Evolutionary conservation across 2,113 vertebrate species (phyloP).

Genomic region (Menura novaehollandiae): DNA sequence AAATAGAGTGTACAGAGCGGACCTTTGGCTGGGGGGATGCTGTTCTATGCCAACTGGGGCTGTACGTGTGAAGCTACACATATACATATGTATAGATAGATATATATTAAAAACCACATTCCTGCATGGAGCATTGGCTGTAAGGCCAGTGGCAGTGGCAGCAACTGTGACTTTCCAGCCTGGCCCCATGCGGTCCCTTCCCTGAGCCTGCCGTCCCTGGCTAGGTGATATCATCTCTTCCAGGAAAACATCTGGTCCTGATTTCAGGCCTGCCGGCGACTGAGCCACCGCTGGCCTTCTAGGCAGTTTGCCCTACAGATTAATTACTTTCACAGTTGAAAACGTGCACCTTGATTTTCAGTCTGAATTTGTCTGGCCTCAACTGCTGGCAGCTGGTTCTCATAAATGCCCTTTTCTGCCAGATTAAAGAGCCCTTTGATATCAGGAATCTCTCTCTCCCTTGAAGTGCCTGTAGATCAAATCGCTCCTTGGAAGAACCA

Average conservation of each 20-base stretch:
- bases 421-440: constrained; percentile 56
- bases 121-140: not conserved
- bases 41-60: not conserved
- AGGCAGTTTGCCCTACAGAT: not conserved
- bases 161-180: not conserved
- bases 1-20: not conserved
- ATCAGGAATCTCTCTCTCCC: not conserved
- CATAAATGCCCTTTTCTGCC: constrained; percentile 35
- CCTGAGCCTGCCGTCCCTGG: not conserved
- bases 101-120: not conserved
- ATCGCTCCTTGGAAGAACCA: not conserved
- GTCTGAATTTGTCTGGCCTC: constrained; percentile 30
- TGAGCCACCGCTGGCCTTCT: not conserved
- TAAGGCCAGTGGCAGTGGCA: fast-evolving
- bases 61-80: not conserved
- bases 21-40: not conserved
- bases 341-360: constrained; percentile 52
- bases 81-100: not conserved
- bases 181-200: fast-evolving
- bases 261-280: not conserved
- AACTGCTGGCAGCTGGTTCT: constrained; percentile 37
- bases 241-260: constrained; percentile 41
- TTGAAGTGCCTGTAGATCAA: constrained; percentile 36
- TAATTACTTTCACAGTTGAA: constrained; percentile 63
- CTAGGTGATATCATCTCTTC: constrained; percentile 9